Evolutionary conservation across 2,888 invertebrate species (phyloP), one percentile per base, ranked within the genome.

Genomic region (Pollenia angustigena): DNA sequence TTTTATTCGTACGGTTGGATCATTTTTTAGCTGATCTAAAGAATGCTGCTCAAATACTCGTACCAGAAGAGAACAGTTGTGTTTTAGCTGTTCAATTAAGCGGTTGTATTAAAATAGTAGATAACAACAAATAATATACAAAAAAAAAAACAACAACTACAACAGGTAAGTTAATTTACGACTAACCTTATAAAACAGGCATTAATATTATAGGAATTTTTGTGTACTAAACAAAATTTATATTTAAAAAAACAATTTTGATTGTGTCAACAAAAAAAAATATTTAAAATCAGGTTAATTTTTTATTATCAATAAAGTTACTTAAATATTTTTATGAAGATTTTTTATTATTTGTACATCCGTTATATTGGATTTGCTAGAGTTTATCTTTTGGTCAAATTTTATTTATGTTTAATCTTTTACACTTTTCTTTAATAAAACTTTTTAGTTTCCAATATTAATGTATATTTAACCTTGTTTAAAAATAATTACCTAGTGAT

Each of bases 51-150:
- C 32, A 32, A 32, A 32, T 6, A 32, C 4, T 58, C 48, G 62
- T 72, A 66, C 12, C 56, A 75, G 52, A 60, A 78, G 81, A 81
- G 82, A 88, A 84, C 88, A 89, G 88, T 89, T 87, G 85, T 64
- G 54, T 74, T 85, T 71, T 69, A 88, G 81, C 82, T 72, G 66
- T 87, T 87, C 75, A 52, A 60, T 71, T 60, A 87, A 87, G 81
- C 72, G 72, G 87, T 87, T 78, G 81, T 32, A 52, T 66, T 32
- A 32, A 32, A 32, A 32, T 6, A 32, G 32, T 32, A 32, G 32
- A 32, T 32, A n/a, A n/a, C n/a, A 58, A 64, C 44, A 72, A 68
- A 52, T 23, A 50, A 68, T 52, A 52, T 10, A 18, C n/a, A 71
- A 79, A 40, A n/a, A 58, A 32, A 16, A 54, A 23, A 66, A 54